Evolutionary conservation across 2,888 invertebrate species (phyloP).

Genomic region (Eurytoma adleriae): DNA sequence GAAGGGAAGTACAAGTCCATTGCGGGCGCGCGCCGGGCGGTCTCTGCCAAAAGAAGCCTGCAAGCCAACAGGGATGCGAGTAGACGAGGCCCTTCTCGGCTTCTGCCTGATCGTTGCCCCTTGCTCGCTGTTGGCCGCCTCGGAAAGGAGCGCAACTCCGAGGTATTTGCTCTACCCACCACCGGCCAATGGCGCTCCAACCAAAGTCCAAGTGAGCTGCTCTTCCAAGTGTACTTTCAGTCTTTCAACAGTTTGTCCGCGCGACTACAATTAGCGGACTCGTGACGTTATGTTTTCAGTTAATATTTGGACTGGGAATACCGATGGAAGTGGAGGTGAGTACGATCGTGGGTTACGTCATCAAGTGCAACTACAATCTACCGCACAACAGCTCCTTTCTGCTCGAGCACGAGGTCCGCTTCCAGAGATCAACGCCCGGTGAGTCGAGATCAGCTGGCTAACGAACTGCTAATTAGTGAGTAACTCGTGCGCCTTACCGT

Average conservation of each 20-base stretch:
- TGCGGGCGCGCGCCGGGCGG: background rate
- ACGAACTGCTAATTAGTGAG: too few relatives aligned
- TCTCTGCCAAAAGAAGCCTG: background rate
- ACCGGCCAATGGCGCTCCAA: slow-evolving; percentile 58
- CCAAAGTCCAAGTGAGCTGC: slow-evolving; percentile 70
- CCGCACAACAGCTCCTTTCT: slow-evolving; percentile 72
- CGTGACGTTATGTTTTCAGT: slow-evolving; percentile 63
- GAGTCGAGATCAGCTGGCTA: background rate
- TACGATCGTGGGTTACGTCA: slow-evolving; percentile 76
- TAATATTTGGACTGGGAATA: slow-evolving; percentile 77
- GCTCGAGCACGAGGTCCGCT: slow-evolving; percentile 64
- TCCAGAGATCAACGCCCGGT: slow-evolving; percentile 12
- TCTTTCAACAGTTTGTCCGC: background rate
- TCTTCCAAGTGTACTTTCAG: background rate
- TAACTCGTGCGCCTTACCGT: too few relatives aligned
- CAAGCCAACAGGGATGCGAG: slow-evolving; percentile 16
- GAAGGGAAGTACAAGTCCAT: background rate
- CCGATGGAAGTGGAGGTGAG: slow-evolving; percentile 77
- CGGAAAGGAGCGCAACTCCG: slow-evolving; percentile 33
- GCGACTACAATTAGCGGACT: background rate
- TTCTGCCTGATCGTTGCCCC: background rate
- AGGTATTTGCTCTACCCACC: slow-evolving; percentile 70
- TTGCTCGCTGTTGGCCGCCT: slow-evolving; percentile 3
- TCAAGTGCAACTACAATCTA: slow-evolving; percentile 75
- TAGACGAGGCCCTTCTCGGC: slow-evolving; percentile 17